phyloP scores from a whole-genome alignment of 2,888 invertebrate genomes.

The Bembecia ichneumoniformis region DNA sequence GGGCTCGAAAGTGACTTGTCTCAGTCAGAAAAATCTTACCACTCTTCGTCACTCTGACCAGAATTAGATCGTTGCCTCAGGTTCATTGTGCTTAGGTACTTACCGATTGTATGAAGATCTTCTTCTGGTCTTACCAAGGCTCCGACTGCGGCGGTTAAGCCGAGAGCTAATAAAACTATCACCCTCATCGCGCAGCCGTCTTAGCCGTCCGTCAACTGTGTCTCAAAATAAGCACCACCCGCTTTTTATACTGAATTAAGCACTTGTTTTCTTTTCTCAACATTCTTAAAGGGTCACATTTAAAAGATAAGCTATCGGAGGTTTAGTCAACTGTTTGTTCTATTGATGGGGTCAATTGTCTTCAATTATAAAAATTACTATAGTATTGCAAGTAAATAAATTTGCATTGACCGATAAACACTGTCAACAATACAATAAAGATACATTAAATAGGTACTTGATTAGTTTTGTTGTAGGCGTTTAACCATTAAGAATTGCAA shows the following conservation, averaged over 20 bases:
- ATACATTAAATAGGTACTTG: too few relatives aligned
- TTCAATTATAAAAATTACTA: not conserved
- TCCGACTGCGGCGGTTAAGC: constrained; percentile 46
- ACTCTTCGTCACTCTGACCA: too few relatives aligned
- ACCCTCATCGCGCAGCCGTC: constrained; percentile 50
- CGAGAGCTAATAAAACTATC: constrained; percentile 34
- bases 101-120: constrained; percentile 24
- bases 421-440: too few relatives aligned
- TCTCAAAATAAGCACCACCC: constrained; percentile 2
- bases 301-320: constrained; percentile 1
- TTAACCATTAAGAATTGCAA: too few relatives aligned
- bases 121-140: constrained; percentile 32
- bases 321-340: not conserved
- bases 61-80: too few relatives aligned
- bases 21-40: too few relatives aligned
- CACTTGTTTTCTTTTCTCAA: not conserved
- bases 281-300: constrained; percentile 1
- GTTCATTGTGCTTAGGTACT: constrained; percentile 11
- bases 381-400: too few relatives aligned
- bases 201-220: constrained; percentile 40
- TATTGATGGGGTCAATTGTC: not conserved
- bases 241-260: constrained; percentile 31
- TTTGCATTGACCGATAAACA: too few relatives aligned
- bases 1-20: too few relatives aligned
- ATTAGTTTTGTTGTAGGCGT: too few relatives aligned